A percentile compares a stretch with the other conserved stretches of the same genome.
These are phyloP conservation scores for Drosophila helvetica DNA, from an alignment of 2,888 invertebrate species.

Conservation along the genomic window DNA sequence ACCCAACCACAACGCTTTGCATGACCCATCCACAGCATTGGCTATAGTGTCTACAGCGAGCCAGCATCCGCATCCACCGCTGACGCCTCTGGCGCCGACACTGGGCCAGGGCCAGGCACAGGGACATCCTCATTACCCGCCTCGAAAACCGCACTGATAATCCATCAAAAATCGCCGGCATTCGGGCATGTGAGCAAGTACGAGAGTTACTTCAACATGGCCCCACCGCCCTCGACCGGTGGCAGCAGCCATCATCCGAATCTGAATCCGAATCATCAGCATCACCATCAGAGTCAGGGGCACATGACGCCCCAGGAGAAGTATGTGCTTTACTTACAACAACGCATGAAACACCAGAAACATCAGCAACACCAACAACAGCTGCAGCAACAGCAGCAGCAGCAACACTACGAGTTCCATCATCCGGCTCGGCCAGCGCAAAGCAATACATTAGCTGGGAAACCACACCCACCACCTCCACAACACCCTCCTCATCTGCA, in stretches of 20 bases:
- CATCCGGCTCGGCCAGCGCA: constrained; percentile 54
- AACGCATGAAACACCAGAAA: constrained; percentile 76
- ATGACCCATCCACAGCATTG: constrained; percentile 60
- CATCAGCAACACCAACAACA: constrained; percentile 53
- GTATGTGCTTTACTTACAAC: constrained; percentile 82
- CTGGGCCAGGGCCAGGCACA: constrained; percentile 19
- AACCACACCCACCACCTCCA: constrained; percentile 28
- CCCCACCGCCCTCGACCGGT: constrained; percentile 28
- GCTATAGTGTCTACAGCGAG: constrained; percentile 46
- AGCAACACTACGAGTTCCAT: constrained; percentile 55
- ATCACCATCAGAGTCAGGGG: constrained; percentile 49
- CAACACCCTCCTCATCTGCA: constrained; percentile 52
- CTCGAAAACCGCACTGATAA: constrained; percentile 56
- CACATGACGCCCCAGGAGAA: constrained; percentile 83
- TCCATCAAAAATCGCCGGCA: constrained; percentile 61
- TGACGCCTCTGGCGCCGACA: constrained; percentile 7
- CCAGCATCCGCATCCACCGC: background rate
- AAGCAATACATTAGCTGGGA: constrained; percentile 60
- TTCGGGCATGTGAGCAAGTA: constrained; percentile 61
- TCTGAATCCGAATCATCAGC: constrained; percentile 4
- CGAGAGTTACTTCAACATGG: constrained; percentile 68
- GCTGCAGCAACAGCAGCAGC: constrained; percentile 68
- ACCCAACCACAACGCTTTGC: constrained; percentile 45
- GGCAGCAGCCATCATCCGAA: constrained; percentile 6
- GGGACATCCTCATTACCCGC: constrained; percentile 36